Percentiles rank a stretch among this genome's conserved stretches.
Conservation (phyloP, 23 tunicate genomes). For the Botrylloides violaceus region DNA sequence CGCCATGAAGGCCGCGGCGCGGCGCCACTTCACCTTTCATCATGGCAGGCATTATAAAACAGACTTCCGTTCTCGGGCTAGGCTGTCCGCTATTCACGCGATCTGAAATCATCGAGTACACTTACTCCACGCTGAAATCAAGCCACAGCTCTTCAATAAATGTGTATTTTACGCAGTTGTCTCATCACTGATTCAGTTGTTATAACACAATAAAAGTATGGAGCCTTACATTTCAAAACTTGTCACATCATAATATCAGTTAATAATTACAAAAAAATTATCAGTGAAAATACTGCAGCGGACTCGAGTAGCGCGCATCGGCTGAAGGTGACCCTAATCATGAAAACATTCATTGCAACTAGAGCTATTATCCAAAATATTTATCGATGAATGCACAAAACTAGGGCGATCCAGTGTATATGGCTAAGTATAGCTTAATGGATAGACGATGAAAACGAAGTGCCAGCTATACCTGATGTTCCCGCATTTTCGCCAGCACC, state of each 20-base stretch:
- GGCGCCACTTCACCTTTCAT: no score
- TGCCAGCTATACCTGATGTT: constrained; percentile 35
- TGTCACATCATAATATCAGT: not conserved
- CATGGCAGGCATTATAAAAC: no score
- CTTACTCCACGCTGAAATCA: no score
- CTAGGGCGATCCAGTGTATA: not conserved
- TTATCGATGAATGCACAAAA: not conserved
- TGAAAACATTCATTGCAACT: no score
- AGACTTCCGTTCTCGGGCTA: no score
- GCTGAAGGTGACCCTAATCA: no score
- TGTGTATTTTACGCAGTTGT: constrained; percentile 1
- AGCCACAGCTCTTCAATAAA: no score
- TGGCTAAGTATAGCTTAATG: constrained; percentile 24
- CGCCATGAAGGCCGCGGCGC: no score
- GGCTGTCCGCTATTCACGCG: no score
- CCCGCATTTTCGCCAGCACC: constrained; percentile 10
- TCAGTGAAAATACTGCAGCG: not conserved
- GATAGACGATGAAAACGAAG: constrained; percentile 84
- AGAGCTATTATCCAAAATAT: no score
- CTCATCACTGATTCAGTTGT: not conserved
- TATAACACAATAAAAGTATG: not conserved
- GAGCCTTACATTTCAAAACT: not conserved
- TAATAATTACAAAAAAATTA: not conserved
- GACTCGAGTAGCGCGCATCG: not conserved
- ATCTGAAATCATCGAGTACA: no score